Evolutionary conservation across 2,797 vertebrate species (phyloP), one percentile per base, ranked within the genome.

Genomic region (Gymnoscopelus braueri): DNA sequence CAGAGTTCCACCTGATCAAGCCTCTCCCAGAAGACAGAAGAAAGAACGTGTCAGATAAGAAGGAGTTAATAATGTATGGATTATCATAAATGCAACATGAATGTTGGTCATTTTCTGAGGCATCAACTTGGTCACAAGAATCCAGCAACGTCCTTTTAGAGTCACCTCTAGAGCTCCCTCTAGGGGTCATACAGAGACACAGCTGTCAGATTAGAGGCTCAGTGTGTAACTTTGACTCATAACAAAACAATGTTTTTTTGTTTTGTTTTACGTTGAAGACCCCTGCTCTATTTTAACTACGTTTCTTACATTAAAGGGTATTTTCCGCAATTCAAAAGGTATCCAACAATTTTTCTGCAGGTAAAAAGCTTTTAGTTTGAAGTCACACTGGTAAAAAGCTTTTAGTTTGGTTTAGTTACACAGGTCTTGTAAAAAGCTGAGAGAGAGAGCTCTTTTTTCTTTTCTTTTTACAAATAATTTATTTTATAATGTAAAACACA

Each of bases 71-170:
- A 39, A 39, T 39, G 35, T 39, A 39, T 39, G 35, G 35, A 39
- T 39, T 39, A 39, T 39, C 7, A 39, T 39, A 39, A 39, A 39
- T 39, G 67, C 69, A 72, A 65, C 67, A 48, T 56, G 78, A 58
- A 72, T 65, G 9, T 24, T 49, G 78, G 69, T 72, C 74, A 66
- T 76, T 83, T 68, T 85, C 69, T 71, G 65, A 81, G 75, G 71
- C 71, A 67, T 74, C 63, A 70, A 78, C 39, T 57, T 72, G 48
- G 75, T 83, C 68, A 64, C 64, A 78, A 56, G 32, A 74, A 69
- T 64, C 39, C 50, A 24, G 50, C 52, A 53, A 68, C 67, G 35
- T 39, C 10, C 23, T 9, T 69, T 80, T 76, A 60, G 63, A 80
- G 65, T 60, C 11, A 11, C 63, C 64, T 63, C 60, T 71, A 71